Conservation (phyloP, 2,113 vertebrate species). For the Dasyurus viverrinus region DNA sequence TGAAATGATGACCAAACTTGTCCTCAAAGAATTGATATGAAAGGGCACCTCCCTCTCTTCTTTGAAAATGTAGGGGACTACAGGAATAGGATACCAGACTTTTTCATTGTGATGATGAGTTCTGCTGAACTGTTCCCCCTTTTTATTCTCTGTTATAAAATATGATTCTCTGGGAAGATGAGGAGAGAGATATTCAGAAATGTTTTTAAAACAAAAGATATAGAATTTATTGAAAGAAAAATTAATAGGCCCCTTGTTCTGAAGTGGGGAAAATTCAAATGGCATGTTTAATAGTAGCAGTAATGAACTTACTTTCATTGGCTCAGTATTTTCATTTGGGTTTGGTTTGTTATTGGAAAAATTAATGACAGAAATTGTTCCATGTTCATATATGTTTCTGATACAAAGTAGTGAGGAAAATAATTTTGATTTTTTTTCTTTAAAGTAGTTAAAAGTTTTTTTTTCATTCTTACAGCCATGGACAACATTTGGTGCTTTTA, state of each 20-base stretch:
- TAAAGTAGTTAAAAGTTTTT: constrained; percentile 55
- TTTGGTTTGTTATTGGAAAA: constrained; percentile 56
- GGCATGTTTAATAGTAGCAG: constrained; percentile 18
- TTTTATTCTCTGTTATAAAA: neutral
- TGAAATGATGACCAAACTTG: neutral
- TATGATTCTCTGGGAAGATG: neutral
- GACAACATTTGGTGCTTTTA: constrained; percentile 93
- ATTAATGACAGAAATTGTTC: neutral
- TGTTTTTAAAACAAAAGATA: neutral
- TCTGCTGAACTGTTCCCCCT: neutral
- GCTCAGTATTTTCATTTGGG: neutral
- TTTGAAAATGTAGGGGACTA: neutral
- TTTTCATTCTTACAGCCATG: constrained; percentile 87
- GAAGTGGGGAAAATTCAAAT: neutral
- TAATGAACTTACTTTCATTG: neutral
- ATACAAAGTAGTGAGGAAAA: constrained; percentile 21
- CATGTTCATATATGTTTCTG: neutral
- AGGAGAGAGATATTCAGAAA: neutral
- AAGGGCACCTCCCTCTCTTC: neutral
- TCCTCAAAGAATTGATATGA: neutral
- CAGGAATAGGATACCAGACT: neutral
- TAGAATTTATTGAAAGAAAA: neutral
- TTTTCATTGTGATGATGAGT: neutral
- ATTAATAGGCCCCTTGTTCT: neutral
- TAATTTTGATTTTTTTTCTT: constrained; percentile 41